These are phyloP conservation scores for Danaus chrysippus DNA, from an alignment of 2,888 invertebrate species.

Conservation along the genomic window DNA sequence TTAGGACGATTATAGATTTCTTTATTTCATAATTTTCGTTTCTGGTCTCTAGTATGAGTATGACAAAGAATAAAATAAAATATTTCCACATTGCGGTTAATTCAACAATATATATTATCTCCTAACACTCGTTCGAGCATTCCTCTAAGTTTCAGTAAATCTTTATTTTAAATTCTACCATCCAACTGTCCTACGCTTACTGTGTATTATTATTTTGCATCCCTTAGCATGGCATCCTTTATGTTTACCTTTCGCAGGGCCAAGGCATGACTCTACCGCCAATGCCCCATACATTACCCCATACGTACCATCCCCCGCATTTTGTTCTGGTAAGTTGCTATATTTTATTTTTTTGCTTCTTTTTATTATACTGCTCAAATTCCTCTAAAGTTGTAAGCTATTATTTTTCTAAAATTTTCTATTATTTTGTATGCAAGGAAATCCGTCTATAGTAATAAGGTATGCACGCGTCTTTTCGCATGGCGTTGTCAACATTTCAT, in stretches of 20 bases:
- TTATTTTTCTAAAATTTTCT: background rate
- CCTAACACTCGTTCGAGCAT: too few relatives aligned
- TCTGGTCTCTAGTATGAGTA: too few relatives aligned
- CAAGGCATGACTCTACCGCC: constrained; percentile 75
- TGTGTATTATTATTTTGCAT: constrained; percentile 41
- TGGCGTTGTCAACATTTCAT: background rate
- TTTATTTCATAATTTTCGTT: too few relatives aligned
- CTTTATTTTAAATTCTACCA: background rate
- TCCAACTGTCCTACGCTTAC: constrained; percentile 3
- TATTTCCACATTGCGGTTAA: too few relatives aligned
- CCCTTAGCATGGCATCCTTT: constrained; percentile 69
- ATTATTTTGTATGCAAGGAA: background rate
- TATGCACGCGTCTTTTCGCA: constrained; percentile 5
- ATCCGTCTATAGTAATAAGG: background rate
- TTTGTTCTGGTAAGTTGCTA: constrained; percentile 74
- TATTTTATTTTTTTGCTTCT: constrained; percentile 35
- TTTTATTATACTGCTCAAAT: background rate
- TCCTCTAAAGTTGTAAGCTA: background rate
- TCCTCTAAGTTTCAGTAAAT: too few relatives aligned
- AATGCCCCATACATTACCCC: constrained; percentile 76
- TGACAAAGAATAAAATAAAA: too few relatives aligned
- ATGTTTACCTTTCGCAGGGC: constrained; percentile 75
- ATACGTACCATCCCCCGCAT: constrained; percentile 78
- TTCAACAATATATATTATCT: too few relatives aligned
- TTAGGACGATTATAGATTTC: too few relatives aligned